phyloP scores from a whole-genome alignment of 2,797 vertebrate species.

The Danio jaintianensis region DNA sequence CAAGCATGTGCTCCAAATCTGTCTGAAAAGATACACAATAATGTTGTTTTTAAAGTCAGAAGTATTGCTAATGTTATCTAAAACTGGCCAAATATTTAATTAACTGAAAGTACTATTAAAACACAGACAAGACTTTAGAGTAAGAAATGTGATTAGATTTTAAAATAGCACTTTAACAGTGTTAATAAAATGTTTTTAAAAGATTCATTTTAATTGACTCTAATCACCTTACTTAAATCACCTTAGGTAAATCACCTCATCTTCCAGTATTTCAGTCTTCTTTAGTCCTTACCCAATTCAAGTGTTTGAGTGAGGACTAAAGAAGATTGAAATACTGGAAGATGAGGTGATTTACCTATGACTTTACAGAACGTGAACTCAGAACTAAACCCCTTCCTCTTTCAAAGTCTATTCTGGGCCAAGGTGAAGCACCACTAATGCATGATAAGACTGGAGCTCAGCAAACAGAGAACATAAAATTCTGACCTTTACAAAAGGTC shows the following conservation, averaged over 20 bases:
- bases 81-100: no score
- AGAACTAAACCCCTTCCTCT: background rate
- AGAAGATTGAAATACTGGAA: background rate
- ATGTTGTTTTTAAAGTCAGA: background rate
- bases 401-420: slow-evolving; percentile 1
- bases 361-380: background rate
- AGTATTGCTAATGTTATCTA: no score
- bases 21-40: slow-evolving; percentile 72
- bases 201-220: background rate
- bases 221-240: no score
- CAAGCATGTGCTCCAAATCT: slow-evolving; percentile 84
- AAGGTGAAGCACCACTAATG: slow-evolving; percentile 5
- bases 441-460: slow-evolving; percentile 9
- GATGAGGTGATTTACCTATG: background rate
- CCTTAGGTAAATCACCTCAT: background rate
- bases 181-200: background rate
- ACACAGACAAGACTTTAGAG: background rate
- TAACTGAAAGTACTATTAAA: background rate
- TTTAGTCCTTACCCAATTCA: background rate
- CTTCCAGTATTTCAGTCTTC: background rate
- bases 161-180: background rate
- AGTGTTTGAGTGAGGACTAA: background rate
- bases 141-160: background rate
- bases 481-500: background rate
- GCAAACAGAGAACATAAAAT: background rate